Percentiles rank a stretch among this genome's conserved stretches.
Evolutionary conservation across 2,113 vertebrate species (phyloP).

Genomic region (Mormyrus lacerda): DNA sequence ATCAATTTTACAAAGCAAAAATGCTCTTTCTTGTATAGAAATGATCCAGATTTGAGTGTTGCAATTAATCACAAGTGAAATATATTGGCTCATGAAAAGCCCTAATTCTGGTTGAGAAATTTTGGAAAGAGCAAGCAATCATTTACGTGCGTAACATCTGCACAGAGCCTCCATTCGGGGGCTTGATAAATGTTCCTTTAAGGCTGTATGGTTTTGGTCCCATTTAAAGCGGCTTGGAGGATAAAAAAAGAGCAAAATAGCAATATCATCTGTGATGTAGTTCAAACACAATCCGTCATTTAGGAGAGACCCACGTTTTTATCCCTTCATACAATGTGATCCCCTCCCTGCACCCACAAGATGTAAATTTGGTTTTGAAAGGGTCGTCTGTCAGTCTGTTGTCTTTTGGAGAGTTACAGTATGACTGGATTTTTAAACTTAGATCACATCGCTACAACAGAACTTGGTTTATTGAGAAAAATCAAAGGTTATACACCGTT

Average conservation of each 20-base stretch:
- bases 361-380: slow-evolving; percentile 35
- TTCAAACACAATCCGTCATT: slow-evolving; percentile 67
- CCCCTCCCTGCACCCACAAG: slow-evolving; percentile 20
- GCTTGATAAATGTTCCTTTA: slow-evolving; percentile 74
- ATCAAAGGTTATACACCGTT: background rate
- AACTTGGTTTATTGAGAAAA: background rate
- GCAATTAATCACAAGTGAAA: slow-evolving; percentile 79
- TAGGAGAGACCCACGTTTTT: slow-evolving; percentile 46
- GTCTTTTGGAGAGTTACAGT: slow-evolving; percentile 24
- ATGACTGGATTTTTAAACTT: slow-evolving; percentile 30
- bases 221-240: slow-evolving; percentile 66
- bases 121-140: slow-evolving; percentile 61
- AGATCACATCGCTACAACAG: slow-evolving; percentile 33
- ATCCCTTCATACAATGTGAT: slow-evolving; percentile 59
- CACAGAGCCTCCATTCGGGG: slow-evolving; percentile 49
- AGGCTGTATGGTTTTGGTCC: slow-evolving; percentile 62
- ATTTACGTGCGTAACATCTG: slow-evolving; percentile 60
- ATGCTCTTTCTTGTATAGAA: slow-evolving; percentile 69
- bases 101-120: slow-evolving; percentile 69
- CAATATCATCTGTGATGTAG: slow-evolving; percentile 59
- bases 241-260: slow-evolving; percentile 49
- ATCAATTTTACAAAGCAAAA: slow-evolving; percentile 73
- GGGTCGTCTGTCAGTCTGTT: slow-evolving; percentile 29
- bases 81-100: slow-evolving; percentile 77
- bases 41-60: slow-evolving; percentile 74